Conservation (phyloP, 1,140 invertebrate genomes). For the Drosophila sucinea region DNA sequence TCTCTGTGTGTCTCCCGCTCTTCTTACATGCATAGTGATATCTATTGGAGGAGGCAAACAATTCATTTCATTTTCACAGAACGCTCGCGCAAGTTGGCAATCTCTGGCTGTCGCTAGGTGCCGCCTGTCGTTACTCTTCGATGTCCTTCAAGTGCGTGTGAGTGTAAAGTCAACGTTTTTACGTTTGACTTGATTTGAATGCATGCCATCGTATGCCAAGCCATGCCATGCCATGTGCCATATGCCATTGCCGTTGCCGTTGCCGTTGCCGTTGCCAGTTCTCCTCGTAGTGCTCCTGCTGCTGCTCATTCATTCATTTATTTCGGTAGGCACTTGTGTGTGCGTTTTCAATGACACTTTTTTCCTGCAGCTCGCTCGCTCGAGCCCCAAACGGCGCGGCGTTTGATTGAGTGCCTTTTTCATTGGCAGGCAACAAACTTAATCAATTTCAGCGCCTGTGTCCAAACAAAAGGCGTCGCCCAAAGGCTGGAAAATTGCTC, state of each 20-base stretch:
- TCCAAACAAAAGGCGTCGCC: conserved; percentile 73
- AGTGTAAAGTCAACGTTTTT: conserved; percentile 67
- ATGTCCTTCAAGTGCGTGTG: conserved; percentile 36
- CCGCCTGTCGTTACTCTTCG: conserved; percentile 17
- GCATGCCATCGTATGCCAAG: conserved; percentile 22
- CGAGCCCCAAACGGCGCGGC: conserved; percentile 33
- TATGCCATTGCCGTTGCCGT: conserved; percentile 12
- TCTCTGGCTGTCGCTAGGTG: conserved; percentile 24
- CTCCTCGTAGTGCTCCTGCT: background rate
- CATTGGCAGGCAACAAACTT: conserved; percentile 77
- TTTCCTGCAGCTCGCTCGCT: conserved; percentile 12
- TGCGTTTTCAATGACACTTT: conserved; percentile 50
- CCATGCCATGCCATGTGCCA: conserved; percentile 6
- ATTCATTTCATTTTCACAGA: background rate
- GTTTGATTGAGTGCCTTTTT: conserved; percentile 74
- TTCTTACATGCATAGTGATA: background rate
- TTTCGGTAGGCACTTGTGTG: conserved; percentile 53
- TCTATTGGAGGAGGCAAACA: conserved; percentile 10
- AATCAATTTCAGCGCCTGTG: conserved; percentile 76
- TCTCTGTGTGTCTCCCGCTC: background rate
- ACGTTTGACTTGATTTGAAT: conserved; percentile 74
- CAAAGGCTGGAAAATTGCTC: conserved; percentile 73
- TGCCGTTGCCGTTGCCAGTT: background rate
- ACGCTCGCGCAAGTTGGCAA: background rate
- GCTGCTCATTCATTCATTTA: conserved; percentile 54